Conservation (phyloP, 2,797 vertebrate species). For the Phalloptychus januarius region DNA sequence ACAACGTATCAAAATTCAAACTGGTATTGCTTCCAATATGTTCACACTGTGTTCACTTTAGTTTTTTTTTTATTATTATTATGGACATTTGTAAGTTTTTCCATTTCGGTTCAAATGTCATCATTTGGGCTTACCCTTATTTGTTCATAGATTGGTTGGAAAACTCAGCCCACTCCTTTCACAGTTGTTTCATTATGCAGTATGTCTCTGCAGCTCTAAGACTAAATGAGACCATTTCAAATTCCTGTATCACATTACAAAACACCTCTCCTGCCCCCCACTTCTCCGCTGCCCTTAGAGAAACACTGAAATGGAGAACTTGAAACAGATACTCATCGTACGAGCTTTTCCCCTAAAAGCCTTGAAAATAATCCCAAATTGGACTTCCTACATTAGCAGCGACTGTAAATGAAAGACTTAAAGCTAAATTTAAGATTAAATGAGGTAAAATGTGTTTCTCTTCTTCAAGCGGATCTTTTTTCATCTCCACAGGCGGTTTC, state of each 20-base stretch:
- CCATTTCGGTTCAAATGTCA: not conserved
- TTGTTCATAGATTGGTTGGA: not conserved
- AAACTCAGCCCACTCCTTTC: not conserved
- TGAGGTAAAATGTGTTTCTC: conserved; percentile 7
- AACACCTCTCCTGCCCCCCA: conserved; percentile 11
- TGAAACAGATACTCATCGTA: conserved; percentile 60
- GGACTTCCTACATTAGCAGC: conserved; percentile 59
- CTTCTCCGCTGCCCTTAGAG: conserved; percentile 23
- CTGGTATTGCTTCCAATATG: not conserved
- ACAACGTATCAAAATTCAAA: not conserved
- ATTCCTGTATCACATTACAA: conserved; percentile 36
- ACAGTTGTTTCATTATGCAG: conserved; percentile 4
- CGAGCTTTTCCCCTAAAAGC: conserved; percentile 64
- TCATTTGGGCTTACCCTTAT: not conserved
- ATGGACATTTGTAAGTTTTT: not conserved
- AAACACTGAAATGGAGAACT: conserved; percentile 43
- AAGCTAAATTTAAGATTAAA: conserved; percentile 32
- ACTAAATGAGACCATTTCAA: conserved; percentile 26
- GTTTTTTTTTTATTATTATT: not conserved
- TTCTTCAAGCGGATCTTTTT: not conserved
- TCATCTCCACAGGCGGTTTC: conserved; percentile 15
- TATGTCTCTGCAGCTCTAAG: conserved; percentile 10
- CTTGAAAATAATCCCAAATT: conserved; percentile 45
- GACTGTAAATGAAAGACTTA: conserved; percentile 64
- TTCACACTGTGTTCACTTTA: not conserved